These are phyloP conservation scores for Cairina moschata DNA, from an alignment of 2,113 vertebrate species.

Conservation along the genomic window DNA sequence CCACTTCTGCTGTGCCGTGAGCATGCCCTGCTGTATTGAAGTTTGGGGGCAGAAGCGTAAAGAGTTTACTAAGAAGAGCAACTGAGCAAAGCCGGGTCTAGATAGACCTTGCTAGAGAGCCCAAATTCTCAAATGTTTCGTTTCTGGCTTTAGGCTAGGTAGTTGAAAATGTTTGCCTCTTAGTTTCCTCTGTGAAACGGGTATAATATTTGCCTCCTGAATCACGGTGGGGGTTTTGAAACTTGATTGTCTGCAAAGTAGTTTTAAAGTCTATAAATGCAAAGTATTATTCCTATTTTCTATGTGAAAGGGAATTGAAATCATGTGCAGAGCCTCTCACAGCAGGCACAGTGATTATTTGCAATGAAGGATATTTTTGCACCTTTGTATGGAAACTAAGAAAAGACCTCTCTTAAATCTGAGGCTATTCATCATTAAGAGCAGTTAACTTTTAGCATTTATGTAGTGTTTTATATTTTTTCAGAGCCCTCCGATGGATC, in stretches of 20 bases:
- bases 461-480: slow-evolving; percentile 1
- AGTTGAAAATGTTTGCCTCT: neutral
- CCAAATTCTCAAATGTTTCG: neutral
- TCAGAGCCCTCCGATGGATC: neutral
- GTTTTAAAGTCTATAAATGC: slow-evolving; percentile 62
- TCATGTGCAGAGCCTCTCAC: slow-evolving; percentile 29
- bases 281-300: slow-evolving; percentile 48
- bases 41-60: neutral
- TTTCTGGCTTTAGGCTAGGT: neutral
- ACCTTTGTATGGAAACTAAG: slow-evolving; percentile 2
- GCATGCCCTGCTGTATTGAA: neutral
- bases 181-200: slow-evolving; percentile 16
- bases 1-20: accelerated
- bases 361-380: slow-evolving; percentile 42
- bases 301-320: slow-evolving; percentile 28
- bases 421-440: slow-evolving; percentile 8
- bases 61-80: neutral
- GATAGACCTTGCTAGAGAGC: neutral
- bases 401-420: slow-evolving; percentile 20
- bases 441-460: slow-evolving; percentile 24
- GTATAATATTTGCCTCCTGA: slow-evolving; percentile 29
- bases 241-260: slow-evolving; percentile 58
- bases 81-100: neutral
- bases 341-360: slow-evolving; percentile 39
- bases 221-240: slow-evolving; percentile 31